Evolutionary conservation across 2,888 invertebrate genomes (phyloP).

Genomic region (Synergus umbraculus): DNA sequence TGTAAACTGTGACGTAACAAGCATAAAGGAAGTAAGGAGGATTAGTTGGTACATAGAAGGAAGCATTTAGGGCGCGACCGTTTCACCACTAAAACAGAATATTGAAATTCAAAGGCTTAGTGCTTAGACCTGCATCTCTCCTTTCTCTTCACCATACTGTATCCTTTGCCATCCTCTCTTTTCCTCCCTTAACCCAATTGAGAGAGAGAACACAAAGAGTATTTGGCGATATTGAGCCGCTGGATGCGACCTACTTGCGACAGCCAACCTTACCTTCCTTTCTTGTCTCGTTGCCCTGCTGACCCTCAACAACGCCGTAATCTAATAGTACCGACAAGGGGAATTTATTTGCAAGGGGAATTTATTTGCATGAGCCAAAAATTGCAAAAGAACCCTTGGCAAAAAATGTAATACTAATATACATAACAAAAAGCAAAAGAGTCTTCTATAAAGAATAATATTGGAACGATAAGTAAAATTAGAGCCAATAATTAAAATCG

Average conservation of each 20-base stretch:
- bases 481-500: conserved; percentile 1
- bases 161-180: conserved; percentile 32
- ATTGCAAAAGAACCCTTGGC: too few species aligned
- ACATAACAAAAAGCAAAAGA: too few species aligned
- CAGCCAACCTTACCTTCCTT: conserved; percentile 56
- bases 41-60: neutral
- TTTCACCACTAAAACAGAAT: conserved; percentile 3
- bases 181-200: conserved; percentile 70
- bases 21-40: neutral
- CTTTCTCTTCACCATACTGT: neutral
- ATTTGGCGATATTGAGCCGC: conserved; percentile 73
- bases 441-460: too few species aligned
- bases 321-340: conserved; percentile 42
- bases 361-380: conserved; percentile 34
- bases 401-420: too few species aligned
- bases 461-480: neutral
- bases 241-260: conserved; percentile 72
- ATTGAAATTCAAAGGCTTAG: conserved; percentile 17
- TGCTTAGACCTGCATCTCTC: conserved; percentile 5
- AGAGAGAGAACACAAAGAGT: conserved; percentile 66
- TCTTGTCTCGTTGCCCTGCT: conserved; percentile 47
- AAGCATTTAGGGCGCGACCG: neutral
- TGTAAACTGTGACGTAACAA: neutral
- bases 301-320: conserved; percentile 45
- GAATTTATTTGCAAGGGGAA: conserved; percentile 45